phyloP scores from a whole-genome alignment of 2,888 invertebrate genomes.

The Mycalesis mineus region DNA sequence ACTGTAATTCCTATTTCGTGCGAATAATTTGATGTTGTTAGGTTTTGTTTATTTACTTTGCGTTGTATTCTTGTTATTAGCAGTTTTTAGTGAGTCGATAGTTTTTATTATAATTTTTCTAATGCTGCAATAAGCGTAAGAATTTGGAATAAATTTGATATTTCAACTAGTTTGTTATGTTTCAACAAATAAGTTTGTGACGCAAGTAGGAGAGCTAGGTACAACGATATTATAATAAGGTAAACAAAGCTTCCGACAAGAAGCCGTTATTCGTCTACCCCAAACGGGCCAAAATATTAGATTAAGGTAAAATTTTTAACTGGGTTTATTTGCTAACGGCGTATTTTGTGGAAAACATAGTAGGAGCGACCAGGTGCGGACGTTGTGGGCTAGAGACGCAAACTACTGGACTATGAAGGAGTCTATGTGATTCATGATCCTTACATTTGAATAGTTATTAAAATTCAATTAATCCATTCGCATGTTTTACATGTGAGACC shows the following conservation, averaged over 20 bases:
- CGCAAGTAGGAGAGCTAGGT: constrained; percentile 34
- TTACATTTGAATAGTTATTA: not conserved
- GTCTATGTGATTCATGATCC: not conserved
- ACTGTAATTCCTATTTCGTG: constrained; percentile 22
- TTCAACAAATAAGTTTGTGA: constrained; percentile 34
- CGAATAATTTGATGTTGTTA: constrained; percentile 15
- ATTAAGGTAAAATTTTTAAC: constrained; percentile 19
- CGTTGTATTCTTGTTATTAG: not conserved
- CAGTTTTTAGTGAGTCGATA: not conserved
- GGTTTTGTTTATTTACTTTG: not conserved
- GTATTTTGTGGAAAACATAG: not conserved
- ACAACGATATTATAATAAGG: constrained; percentile 16
- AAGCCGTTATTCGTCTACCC: constrained; percentile 7
- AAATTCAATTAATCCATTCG: not conserved
- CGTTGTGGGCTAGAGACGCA: not conserved
- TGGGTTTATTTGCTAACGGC: constrained; percentile 10
- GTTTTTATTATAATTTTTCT: constrained; percentile 20
- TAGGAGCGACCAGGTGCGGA: not conserved
- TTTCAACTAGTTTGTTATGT: constrained; percentile 20
- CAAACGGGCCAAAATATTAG: constrained; percentile 20
- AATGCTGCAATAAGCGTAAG: constrained; percentile 13
- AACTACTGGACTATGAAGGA: not conserved
- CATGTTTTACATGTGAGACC: not conserved
- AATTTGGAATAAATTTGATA: constrained; percentile 20
- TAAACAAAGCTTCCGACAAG: constrained; percentile 1